phyloP scores from a whole-genome alignment of 2,797 vertebrate genomes.

The Naso thynnoides region DNA sequence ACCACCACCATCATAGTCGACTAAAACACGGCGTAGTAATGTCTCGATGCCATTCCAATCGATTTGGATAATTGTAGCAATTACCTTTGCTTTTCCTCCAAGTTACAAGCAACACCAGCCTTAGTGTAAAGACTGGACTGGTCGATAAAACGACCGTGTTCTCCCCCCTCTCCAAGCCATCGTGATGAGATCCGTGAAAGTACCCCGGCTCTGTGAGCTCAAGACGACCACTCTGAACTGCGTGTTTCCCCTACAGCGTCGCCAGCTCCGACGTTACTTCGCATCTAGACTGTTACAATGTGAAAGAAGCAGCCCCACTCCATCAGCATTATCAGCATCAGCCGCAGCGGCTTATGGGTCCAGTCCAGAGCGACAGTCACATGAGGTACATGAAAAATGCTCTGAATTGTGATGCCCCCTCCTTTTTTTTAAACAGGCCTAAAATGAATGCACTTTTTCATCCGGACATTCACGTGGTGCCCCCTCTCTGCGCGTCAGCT shows the following conservation, averaged over 20 bases:
- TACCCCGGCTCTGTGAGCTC: constrained; percentile 16
- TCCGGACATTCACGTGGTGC: constrained; percentile 59
- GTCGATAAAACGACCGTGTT: constrained; percentile 56
- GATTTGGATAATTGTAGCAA: background rate
- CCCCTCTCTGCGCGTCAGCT: constrained; percentile 35
- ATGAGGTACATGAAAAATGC: constrained; percentile 39
- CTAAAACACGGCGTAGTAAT: constrained; percentile 17
- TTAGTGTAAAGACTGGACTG: constrained; percentile 44
- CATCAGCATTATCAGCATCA: constrained; percentile 7
- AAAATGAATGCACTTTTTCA: constrained; percentile 62
- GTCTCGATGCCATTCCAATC: background rate
- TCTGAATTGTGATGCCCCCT: constrained; percentile 36
- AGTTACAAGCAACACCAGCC: constrained; percentile 8
- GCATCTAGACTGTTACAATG: constrained; percentile 11
- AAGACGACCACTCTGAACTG: constrained; percentile 36
- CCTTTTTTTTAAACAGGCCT: constrained; percentile 1
- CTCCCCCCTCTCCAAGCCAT: constrained; percentile 70
- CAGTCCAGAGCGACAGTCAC: constrained; percentile 54
- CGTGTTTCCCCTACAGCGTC: constrained; percentile 24
- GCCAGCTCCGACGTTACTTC: background rate
- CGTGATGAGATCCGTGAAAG: constrained; percentile 54
- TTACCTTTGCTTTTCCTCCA: constrained; percentile 64
- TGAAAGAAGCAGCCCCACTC: background rate
- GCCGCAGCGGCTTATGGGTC: background rate
- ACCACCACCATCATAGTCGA: constrained; percentile 20